Conservation (phyloP, 2,797 vertebrate genomes). For the Apogon talboti region DNA sequence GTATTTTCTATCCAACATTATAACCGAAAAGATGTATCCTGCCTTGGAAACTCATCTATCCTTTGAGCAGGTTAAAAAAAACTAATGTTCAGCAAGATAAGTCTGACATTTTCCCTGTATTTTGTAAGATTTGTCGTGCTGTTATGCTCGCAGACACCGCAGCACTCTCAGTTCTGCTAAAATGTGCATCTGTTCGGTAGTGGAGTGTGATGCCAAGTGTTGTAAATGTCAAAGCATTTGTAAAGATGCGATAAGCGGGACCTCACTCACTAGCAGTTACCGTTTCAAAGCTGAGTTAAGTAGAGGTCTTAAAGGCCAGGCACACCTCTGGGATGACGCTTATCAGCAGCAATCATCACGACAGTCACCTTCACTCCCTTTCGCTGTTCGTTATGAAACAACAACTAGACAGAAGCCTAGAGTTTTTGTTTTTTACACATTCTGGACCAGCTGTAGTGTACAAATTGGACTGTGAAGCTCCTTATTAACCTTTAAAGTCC, state of each 20-base stretch:
- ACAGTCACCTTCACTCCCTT: slow-evolving; percentile 6
- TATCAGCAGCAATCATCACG: slow-evolving; percentile 44
- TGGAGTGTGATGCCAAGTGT: slow-evolving; percentile 26
- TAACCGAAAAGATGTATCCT: too few relatives aligned
- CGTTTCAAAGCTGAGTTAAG: slow-evolving; percentile 50
- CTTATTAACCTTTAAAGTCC: too few relatives aligned
- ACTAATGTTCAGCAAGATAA: not conserved
- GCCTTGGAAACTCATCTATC: slow-evolving; percentile 5
- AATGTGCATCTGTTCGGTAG: slow-evolving; percentile 30
- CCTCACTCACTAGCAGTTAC: slow-evolving; percentile 11
- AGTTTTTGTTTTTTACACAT: not conserved
- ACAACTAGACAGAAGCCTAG: not conserved
- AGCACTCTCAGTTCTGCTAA: slow-evolving; percentile 29
- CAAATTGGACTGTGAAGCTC: not conserved
- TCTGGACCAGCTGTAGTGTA: not conserved
- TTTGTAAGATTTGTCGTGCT: not conserved
- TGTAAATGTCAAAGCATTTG: slow-evolving; percentile 73
- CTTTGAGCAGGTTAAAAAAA: not conserved
- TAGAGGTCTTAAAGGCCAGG: slow-evolving; percentile 62
- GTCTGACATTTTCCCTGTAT: not conserved
- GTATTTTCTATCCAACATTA: too few relatives aligned
- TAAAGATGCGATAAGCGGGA: slow-evolving; percentile 42
- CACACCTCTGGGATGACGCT: slow-evolving; percentile 61
- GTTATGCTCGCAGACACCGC: slow-evolving; percentile 11
- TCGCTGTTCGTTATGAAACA: not conserved